Evolutionary conservation across 2,888 invertebrate species (phyloP).

Genomic region (Hemistola chrysoprasaria): DNA sequence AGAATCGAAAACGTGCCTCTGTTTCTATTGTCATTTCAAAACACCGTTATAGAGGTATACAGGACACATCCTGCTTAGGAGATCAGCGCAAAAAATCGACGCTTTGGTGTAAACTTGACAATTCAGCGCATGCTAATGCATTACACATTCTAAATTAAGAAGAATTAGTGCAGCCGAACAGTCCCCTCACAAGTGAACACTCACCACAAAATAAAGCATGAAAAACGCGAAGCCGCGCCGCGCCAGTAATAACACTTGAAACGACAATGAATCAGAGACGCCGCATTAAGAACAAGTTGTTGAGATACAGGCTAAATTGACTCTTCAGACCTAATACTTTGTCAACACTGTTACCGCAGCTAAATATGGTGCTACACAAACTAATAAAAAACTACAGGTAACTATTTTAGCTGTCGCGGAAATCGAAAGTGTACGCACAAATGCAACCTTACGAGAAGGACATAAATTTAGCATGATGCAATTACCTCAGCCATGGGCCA

Average conservation of each 20-base stretch:
- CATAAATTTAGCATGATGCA: constrained; percentile 16
- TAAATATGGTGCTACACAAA: no score
- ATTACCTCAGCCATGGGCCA: constrained; percentile 7
- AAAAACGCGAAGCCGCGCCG: no score
- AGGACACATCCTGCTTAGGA: no score
- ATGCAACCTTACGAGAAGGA: constrained; percentile 23
- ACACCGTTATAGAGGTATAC: no score
- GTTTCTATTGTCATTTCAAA: no score
- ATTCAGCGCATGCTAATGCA: no score
- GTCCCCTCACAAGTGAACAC: constrained; percentile 37
- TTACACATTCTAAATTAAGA: constrained; percentile 39
- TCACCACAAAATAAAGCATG: constrained; percentile 37
- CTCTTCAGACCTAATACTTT: neutral
- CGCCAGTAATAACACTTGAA: constrained; percentile 54
- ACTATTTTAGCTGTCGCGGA: no score
- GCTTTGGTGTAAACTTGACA: no score
- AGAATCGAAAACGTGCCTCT: constrained; percentile 16
- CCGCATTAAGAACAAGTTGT: constrained; percentile 37
- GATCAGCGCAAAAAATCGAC: no score
- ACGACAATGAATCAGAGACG: constrained; percentile 57
- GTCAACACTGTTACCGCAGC: constrained; percentile 1
- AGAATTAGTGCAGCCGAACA: constrained; percentile 42
- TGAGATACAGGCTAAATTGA: constrained; percentile 19
- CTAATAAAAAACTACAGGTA: no score
- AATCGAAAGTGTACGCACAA: no score